Evolutionary conservation across 2,888 invertebrate species (phyloP), one percentile per base, ranked within the genome.

Genomic region (Cabera pusaria): DNA sequence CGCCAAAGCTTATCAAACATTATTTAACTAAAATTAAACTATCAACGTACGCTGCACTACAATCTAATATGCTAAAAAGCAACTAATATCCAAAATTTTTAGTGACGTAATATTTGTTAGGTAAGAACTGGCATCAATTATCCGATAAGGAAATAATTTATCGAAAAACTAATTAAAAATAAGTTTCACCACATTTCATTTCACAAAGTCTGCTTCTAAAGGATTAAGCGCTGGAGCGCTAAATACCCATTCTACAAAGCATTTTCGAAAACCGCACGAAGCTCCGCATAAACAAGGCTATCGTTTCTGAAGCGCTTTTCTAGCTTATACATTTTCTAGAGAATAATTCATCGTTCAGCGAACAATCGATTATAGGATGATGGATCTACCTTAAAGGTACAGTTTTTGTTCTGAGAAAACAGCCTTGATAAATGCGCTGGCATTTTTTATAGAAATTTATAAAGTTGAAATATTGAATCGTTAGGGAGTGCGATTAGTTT

Each of bases 341-440:
- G 57, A 60, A 75, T 72, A 70, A 69, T 67, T 72, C 65, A 64
- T 54, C 43, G 58, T 46, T 56, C 56, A 59, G 42, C 52, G 71
- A 60, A 53, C 67, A 65, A 72, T 72, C 77, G 74, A 74, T 79
- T 76, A 72, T 43, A 14, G 52, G 47, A 64, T 74, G 78, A 78
- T 73, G 72, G 66, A 79, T 78, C 64, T 64, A 50, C 43, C 45
- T 41, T 24, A 7, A 22, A 40, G 23, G 29, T 32, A 27, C 33
- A 40, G 42, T 38, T 47, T 44, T 44, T 45, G 19, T 35, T 29
- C 7, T 8, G 6, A 38, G 37, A 38, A 47, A 44, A 45, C 40
- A 38, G 24, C 25, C 14, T 28, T 40, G 39, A 39, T 26, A 43
- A 43, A 44, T 31, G 42, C 16, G 31, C 17, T 14, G 17, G 12